phyloP scores from a whole-genome alignment of 2,797 vertebrate genomes.

The Siniperca scherzeri region DNA sequence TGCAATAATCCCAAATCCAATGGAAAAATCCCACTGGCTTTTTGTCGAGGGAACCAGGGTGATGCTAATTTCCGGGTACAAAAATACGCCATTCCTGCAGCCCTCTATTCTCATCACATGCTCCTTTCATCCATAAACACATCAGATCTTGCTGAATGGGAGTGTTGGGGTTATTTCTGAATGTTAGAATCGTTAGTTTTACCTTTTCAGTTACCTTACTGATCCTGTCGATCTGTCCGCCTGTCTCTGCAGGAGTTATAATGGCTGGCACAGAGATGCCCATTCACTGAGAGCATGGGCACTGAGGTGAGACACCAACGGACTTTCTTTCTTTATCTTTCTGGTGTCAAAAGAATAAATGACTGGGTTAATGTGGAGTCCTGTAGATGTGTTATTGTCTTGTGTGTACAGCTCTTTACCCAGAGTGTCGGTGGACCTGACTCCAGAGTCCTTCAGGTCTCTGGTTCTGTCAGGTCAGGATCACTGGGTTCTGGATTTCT shows the following conservation, averaged over 20 bases:
- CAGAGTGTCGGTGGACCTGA: conserved; percentile 89
- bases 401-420: conserved; percentile 89
- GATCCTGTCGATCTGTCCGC: conserved; percentile 17
- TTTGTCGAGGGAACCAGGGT: no score
- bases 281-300: conserved; percentile 93
- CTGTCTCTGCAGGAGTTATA: conserved; percentile 88
- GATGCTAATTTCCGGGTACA: no score
- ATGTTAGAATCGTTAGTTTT: no score
- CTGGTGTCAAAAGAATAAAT: not conserved
- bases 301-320: conserved; percentile 86
- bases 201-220: not conserved
- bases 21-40: no score
- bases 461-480: conserved; percentile 90
- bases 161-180: not conserved
- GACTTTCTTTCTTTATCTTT: not conserved
- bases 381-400: not conserved
- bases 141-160: not conserved
- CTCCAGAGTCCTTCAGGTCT: conserved; percentile 90
- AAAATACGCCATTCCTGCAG: no score
- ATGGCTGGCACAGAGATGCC: conserved; percentile 94
- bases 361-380: not conserved
- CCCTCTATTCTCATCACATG: not conserved
- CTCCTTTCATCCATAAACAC: not conserved
- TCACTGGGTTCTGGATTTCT: conserved; percentile 97
- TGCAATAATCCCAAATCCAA: no score